Base-by-base conservation (phyloP, 2,888 invertebrate genomes). In the Anoncus sp. region DNA sequence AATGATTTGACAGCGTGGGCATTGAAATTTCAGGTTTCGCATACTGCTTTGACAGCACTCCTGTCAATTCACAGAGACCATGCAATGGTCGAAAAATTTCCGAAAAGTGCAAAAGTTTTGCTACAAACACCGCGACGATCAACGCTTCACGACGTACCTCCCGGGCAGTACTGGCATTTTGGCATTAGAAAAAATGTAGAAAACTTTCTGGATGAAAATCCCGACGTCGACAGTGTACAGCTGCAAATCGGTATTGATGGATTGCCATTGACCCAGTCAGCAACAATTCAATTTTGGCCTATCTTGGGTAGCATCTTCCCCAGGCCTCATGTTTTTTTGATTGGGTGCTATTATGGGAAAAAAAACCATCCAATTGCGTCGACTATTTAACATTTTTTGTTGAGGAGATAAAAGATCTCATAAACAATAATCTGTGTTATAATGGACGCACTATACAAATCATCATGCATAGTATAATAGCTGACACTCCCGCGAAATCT, bases 341-440 rank as follows among this genome's bases (percentile, higher is more conserved):
- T 83, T 71, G 83, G 82, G 31, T 66, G 82, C 40, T 83, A 70
- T 79, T 51, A 70, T 74, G 82, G 82, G 9, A 20, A 67, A 20
- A 62, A 14, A 83, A 83, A 73, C 81, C 83, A 24, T 45, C 38
- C 9, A 59, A 57, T 72, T 35, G 47, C 27, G 57, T 73, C 47
- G 71, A 76, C 7, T 83, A 55, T 75, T 77, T 83, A 38, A 35
- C 27, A 62, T 59, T 67, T 35, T 83, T 82, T 79, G 75, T 82
- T 49, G 35, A 62, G 49, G 83, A 83, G 70, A 63, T 60, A 9
- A 74, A 70, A 57, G 43, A 72, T 43, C 51, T 83, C 18, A 55
- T 27, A 40, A 66, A 66, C 7, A 63, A 49, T 77, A 69, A 67
- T 40, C 27, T 82, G 60, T 45, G 35, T 27, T 27, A 74, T 31